Evolutionary conservation across 2,797 vertebrate species (phyloP), one percentile per base, ranked within the genome.

Genomic region (Cyclura pinguis): DNA sequence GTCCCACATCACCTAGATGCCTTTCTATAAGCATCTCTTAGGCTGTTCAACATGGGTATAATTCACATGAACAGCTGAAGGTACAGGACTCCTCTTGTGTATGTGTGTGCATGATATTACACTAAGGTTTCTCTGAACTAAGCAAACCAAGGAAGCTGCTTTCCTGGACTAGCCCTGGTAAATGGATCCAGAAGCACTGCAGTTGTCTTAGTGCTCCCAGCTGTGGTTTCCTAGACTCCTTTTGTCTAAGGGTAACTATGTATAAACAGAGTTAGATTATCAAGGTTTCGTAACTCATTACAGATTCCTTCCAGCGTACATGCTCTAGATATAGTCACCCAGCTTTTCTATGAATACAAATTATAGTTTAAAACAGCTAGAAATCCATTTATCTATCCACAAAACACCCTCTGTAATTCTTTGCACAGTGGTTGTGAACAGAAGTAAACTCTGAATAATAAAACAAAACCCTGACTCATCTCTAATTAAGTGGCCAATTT

Each of bases 401-500:
- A 69, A 85, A 83, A 50, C 64, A 3, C 1, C 1, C 1, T 86
- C 35, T 35, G n/a, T 74, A 76, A 91, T 86, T 4, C 10, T 84
- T 52, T 84, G 74, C 18, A 32, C 29, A 88, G 20, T 80, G 95
- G 85, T 92, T 83, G 1, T 64, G 93, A 92, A 1, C 29, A 20
- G 8, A 42, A 74, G 64, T 84, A 92, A 72, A 92, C 3, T 90
- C 92, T 90, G 85, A 8, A 22, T 87, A 85, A 92, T 93, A 94
- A 96, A 96, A 91, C 69, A 95, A 87, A 83, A 1, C 1, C 29
- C 35, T 84, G 80, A 94, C 55, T 96, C 86, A 93, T 94, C 35
- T 94, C 91, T 94, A 96, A 95, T 91, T 95, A 94, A 86, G 8
- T 92, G 38, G 88, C 67, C 69, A 89, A 20, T 94, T 92, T 95